Evolutionary conservation across 2,113 vertebrate genomes (phyloP).

Genomic region (Heptranchias perlo): DNA sequence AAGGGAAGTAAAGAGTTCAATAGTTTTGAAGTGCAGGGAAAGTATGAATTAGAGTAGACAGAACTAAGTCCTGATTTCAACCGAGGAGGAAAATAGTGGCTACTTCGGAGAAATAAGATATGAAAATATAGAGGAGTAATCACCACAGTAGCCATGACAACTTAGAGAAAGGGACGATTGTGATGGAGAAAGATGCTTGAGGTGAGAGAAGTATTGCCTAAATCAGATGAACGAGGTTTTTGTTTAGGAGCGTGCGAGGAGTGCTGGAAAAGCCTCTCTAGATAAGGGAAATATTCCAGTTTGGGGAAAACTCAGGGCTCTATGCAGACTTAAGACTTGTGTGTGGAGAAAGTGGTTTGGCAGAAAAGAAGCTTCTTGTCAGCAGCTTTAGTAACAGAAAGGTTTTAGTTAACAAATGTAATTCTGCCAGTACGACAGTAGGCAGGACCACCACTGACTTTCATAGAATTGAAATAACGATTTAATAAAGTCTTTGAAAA

Average conservation of each 20-base stretch:
- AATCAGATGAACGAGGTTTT: background rate
- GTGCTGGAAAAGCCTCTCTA: background rate
- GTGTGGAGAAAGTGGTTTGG: background rate
- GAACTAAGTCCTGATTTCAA: background rate
- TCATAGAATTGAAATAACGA: background rate
- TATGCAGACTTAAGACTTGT: background rate
- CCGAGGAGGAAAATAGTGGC: background rate
- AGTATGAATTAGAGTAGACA: background rate
- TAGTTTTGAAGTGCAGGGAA: background rate
- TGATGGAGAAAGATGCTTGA: background rate
- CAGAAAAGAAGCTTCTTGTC: no score
- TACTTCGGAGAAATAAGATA: background rate
- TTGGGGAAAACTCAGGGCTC: background rate
- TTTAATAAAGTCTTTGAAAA: conserved; percentile 17
- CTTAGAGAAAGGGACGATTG: background rate
- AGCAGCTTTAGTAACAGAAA: background rate
- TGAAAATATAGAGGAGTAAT: background rate
- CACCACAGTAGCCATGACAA: background rate
- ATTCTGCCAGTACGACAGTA: background rate
- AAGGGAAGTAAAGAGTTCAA: background rate
- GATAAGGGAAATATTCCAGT: background rate
- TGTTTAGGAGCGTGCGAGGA: background rate
- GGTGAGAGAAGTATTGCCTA: background rate
- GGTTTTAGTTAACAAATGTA: background rate
- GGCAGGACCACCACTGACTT: background rate